A percentile compares a stretch with the other conserved stretches of the same genome.
Evolutionary conservation across 2,797 vertebrate genomes (phyloP).

Genomic region (Pelodytes ibericus): DNA sequence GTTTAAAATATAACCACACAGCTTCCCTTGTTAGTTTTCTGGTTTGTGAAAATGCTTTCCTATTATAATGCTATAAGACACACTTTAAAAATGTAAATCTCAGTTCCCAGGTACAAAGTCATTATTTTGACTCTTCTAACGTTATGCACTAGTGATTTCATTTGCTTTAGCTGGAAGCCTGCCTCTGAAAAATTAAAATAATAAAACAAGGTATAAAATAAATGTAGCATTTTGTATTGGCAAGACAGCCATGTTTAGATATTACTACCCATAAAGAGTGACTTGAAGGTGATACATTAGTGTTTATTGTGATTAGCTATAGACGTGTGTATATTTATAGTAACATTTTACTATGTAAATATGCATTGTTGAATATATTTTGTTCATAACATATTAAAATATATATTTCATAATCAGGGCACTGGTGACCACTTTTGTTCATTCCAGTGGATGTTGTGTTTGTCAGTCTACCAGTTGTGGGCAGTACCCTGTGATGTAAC

Average conservation of each 20-base stretch:
- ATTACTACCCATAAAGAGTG: conserved; percentile 23
- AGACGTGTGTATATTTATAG: no score
- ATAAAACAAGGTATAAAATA: conserved; percentile 52
- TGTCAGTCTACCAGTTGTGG: no score
- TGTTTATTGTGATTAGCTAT: background rate
- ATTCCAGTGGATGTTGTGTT: no score
- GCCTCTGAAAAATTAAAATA: conserved; percentile 50
- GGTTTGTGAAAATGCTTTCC: conserved; percentile 50
- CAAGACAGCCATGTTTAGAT: conserved; percentile 16
- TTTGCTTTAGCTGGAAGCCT: conserved; percentile 40
- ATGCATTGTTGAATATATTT: no score
- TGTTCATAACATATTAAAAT: no score
- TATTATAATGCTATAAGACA: conserved; percentile 43
- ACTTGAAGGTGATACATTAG: background rate
- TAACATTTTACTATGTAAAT: no score
- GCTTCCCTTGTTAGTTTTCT: background rate
- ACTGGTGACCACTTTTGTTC: no score
- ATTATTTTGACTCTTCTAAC: conserved; percentile 40
- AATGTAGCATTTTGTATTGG: conserved; percentile 43
- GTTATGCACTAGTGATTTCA: conserved; percentile 38
- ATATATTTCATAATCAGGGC: no score
- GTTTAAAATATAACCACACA: conserved; percentile 30
- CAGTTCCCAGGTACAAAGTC: conserved; percentile 46
- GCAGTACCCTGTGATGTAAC: no score
- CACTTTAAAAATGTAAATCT: conserved; percentile 50